These are phyloP conservation scores for Phyllostomus discolor DNA, from an alignment of 2,113 vertebrate species.

Conservation along the genomic window DNA sequence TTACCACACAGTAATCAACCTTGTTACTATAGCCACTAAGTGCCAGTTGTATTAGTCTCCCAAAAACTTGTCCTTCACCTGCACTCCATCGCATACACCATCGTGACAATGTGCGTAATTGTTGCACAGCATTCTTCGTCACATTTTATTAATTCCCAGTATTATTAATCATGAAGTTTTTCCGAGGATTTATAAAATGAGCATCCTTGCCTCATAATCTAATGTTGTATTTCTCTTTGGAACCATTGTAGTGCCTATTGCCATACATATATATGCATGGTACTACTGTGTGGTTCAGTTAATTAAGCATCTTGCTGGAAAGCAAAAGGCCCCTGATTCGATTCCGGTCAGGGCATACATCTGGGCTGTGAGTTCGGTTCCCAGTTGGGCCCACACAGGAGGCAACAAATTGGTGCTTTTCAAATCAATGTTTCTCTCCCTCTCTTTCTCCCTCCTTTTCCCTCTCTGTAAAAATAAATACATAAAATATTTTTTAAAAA, in stretches of 20 bases:
- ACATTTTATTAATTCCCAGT: background rate
- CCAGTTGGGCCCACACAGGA: too few relatives aligned
- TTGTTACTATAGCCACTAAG: background rate
- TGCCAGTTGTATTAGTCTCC: background rate
- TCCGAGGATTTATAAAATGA: background rate
- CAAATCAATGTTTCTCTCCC: too few relatives aligned
- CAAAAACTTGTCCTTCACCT: background rate
- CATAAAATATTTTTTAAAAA: background rate
- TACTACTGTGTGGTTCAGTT: too few relatives aligned
- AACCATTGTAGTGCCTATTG: background rate
- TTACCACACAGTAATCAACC: background rate
- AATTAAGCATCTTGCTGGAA: too few relatives aligned
- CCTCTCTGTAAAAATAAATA: too few relatives aligned
- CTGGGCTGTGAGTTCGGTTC: too few relatives aligned
- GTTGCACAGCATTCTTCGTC: background rate
- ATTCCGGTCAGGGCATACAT: too few relatives aligned
- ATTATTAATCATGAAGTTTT: background rate
- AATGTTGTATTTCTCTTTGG: background rate
- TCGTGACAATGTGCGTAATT: background rate
- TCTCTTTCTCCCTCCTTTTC: too few relatives aligned
- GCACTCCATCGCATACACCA: accelerated
- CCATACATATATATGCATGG: background rate
- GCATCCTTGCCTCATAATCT: background rate
- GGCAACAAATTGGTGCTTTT: too few relatives aligned
- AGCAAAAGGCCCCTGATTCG: too few relatives aligned